These are phyloP conservation scores for Champsocephalus gunnari DNA, from an alignment of 2,797 vertebrate species.

Conservation along the genomic window DNA sequence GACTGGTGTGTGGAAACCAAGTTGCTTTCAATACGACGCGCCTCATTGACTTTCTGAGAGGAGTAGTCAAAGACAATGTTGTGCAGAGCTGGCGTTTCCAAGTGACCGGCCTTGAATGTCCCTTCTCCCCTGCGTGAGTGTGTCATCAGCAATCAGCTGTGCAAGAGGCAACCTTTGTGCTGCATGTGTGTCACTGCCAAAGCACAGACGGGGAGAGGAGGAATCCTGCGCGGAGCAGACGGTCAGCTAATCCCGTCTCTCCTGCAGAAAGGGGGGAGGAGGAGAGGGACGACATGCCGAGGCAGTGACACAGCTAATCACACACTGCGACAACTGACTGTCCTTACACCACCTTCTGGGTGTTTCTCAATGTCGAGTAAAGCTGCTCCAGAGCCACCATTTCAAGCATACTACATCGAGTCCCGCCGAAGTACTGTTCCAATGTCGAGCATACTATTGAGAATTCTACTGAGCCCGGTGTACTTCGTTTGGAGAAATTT, in stretches of 20 bases:
- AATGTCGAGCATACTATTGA: no score
- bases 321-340: slow-evolving; percentile 41
- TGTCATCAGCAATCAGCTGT: slow-evolving; percentile 60
- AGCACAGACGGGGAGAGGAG: slow-evolving; percentile 47
- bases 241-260: slow-evolving; percentile 70
- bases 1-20: slow-evolving; percentile 26
- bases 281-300: slow-evolving; percentile 42
- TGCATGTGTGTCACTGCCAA: slow-evolving; percentile 25
- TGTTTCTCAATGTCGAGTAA: no score
- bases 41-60: slow-evolving; percentile 33
- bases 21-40: slow-evolving; percentile 22
- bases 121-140: slow-evolving; percentile 26
- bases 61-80: slow-evolving; percentile 26
- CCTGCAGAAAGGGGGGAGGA: slow-evolving; percentile 56
- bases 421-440: no score
- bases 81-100: slow-evolving; percentile 55
- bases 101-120: slow-evolving; percentile 50
- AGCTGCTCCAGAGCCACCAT: no score
- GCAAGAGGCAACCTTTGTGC: slow-evolving; percentile 54
- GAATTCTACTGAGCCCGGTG: no score
- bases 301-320: slow-evolving; percentile 69
- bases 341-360: slow-evolving; percentile 17
- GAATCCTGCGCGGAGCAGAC: slow-evolving; percentile 67
- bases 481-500: no score
- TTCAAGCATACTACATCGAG: no score